Percentiles rank a stretch among this genome's conserved stretches.
Evolutionary conservation across 1,140 invertebrate genomes (phyloP).

Genomic region (Pomacea maculata): DNA sequence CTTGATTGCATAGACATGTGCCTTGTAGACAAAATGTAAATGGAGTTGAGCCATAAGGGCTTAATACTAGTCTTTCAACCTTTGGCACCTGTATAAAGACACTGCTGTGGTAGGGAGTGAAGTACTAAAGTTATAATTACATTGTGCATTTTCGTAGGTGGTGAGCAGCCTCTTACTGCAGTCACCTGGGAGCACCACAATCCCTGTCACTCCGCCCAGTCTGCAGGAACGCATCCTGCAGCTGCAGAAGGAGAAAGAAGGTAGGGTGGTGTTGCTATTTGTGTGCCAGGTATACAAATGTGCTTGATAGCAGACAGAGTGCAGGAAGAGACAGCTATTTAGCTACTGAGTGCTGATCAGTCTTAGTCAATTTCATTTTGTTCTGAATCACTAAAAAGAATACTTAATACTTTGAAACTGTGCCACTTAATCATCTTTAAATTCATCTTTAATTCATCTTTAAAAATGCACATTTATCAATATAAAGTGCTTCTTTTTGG

Average conservation of each 20-base stretch:
- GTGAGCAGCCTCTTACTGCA: not conserved
- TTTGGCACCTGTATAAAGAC: not conserved
- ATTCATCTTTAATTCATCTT: too few relatives aligned
- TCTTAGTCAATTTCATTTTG: too few relatives aligned
- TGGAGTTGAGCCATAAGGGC: not conserved
- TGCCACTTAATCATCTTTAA: too few relatives aligned
- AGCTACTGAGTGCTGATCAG: too few relatives aligned
- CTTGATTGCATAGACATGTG: not conserved
- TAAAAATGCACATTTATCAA: too few relatives aligned
- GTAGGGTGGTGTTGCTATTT: not conserved
- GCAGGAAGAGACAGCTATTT: too few relatives aligned
- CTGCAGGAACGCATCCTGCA: constrained; percentile 44
- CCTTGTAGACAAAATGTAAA: not conserved
- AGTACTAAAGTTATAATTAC: not conserved
- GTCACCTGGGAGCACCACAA: constrained; percentile 22
- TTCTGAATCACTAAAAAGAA: too few relatives aligned
- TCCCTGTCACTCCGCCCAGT: constrained; percentile 51
- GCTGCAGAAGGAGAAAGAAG: constrained; percentile 23
- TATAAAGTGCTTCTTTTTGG: too few relatives aligned
- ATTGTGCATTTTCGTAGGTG: not conserved
- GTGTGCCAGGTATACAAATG: too few relatives aligned
- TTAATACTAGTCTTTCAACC: not conserved
- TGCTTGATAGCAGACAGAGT: too few relatives aligned
- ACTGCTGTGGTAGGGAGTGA: not conserved
- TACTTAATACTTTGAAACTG: too few relatives aligned